Evolutionary conservation across 2,888 invertebrate genomes (phyloP), one percentile per base, ranked within the genome.

Genomic region (Thecophora atra): DNA sequence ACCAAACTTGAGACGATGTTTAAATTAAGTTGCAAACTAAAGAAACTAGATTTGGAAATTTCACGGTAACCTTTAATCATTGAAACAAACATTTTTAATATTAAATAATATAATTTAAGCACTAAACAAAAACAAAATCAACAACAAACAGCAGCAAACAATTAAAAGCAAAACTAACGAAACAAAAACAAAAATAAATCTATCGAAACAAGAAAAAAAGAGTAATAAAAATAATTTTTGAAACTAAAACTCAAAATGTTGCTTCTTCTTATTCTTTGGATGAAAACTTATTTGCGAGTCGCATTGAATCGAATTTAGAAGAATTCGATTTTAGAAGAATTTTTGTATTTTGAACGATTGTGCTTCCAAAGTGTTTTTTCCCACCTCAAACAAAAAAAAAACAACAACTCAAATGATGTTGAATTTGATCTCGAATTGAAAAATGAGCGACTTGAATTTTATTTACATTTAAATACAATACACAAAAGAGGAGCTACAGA

Each of bases 321-420:
- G 37, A 6, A 8, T 6, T 37, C 37, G n/a, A n/a, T n/a, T n/a
- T n/a, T n/a, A n/a, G n/a, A 1, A 37, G 37, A 37, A 37, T 37
- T 6, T 2, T 37, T 47, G 47, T 2, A 4, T n/a, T 76, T 75
- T 66, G 21, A 76, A 79, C 79, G 81, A 83, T 85, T 84, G 84
- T 84, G 85, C 85, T 85, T 83, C 85, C 84, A 81, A 84, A 74
- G 71, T 77, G 76, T 58, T 17, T 28, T 54, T 21, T 11, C 47
- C 47, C 47, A n/a, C n/a, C 13, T 17, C 47, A 47, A n/a, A 13
- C 44, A 44, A n/a, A n/a, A n/a, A n/a, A n/a, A n/a, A n/a, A n/a
- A n/a, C n/a, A n/a, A n/a, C n/a, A n/a, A n/a, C n/a, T n/a, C n/a
- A n/a, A n/a, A n/a, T n/a, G n/a, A n/a, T n/a, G n/a, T n/a, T n/a